A percentile compares a stretch with the other conserved stretches of the same genome.
Conservation (phyloP, 2,113 vertebrate genomes). For the Lynx canadensis region DNA sequence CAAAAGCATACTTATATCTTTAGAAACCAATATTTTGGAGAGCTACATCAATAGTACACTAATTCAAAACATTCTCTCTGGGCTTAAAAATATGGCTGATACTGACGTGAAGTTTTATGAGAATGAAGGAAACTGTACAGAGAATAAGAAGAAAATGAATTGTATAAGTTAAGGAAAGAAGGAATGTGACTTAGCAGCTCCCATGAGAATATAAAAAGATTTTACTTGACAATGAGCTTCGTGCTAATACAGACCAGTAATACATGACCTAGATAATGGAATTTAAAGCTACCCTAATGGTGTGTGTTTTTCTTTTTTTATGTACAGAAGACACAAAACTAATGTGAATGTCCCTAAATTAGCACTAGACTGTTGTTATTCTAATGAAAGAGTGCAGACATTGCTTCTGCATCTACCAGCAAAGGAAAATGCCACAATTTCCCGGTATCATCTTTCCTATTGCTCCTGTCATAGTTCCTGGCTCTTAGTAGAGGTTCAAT, state of each 20-base stretch:
- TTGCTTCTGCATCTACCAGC: neutral
- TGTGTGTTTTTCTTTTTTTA: neutral
- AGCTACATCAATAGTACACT: constrained; percentile 41
- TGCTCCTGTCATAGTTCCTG: neutral
- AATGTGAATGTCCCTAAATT: neutral
- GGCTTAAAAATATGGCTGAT: constrained; percentile 44
- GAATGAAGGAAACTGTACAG: neutral
- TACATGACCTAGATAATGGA: neutral
- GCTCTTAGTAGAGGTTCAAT: neutral
- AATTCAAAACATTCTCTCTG: constrained; percentile 69
- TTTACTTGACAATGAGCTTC: neutral
- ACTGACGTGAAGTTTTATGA: constrained; percentile 53
- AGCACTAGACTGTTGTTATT: neutral
- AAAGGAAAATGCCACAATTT: neutral
- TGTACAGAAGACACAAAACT: neutral
- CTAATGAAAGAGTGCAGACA: neutral
- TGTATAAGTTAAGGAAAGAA: constrained; percentile 3
- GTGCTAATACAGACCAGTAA: neutral
- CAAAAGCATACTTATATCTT: constrained; percentile 52
- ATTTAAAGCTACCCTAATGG: neutral
- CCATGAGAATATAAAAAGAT: neutral
- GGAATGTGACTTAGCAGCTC: neutral
- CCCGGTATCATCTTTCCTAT: neutral
- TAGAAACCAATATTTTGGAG: constrained; percentile 63
- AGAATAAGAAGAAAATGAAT: constrained; percentile 11